Conservation (phyloP, 1,140 invertebrate species). For the Drosophila neocordata region DNA sequence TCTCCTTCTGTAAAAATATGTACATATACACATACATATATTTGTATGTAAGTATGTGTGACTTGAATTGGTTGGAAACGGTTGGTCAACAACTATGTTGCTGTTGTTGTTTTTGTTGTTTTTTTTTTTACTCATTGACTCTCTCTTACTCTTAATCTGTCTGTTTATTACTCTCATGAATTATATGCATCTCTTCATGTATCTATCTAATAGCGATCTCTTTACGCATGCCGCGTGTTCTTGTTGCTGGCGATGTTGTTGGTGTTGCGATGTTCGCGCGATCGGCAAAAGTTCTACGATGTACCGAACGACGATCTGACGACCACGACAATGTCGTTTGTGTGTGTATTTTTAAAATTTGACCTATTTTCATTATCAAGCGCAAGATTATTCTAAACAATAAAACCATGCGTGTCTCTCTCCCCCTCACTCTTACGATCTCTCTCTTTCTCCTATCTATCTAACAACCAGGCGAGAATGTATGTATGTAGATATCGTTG, state of each 20-base stretch:
- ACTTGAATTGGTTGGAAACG: constrained; percentile 8
- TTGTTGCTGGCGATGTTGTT: background rate
- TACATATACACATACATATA: too few species aligned
- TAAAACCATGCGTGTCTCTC: constrained; percentile 62
- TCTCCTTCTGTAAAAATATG: too few species aligned
- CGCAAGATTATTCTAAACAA: constrained; percentile 82
- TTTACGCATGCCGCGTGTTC: constrained; percentile 24
- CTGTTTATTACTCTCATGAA: background rate
- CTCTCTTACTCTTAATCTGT: constrained; percentile 12
- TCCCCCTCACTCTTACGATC: background rate
- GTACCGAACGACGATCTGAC: background rate
- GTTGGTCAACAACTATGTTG: constrained; percentile 32
- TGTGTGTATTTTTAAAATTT: constrained; percentile 82
- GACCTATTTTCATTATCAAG: constrained; percentile 82
- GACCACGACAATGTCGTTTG: constrained; percentile 71
- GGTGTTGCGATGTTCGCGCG: background rate
- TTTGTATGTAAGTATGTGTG: too few species aligned
- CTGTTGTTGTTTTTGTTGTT: too few species aligned
- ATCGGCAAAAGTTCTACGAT: constrained; percentile 27
- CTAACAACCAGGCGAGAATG: background rate
- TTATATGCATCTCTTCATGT: constrained; percentile 18
- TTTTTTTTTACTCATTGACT: too few species aligned
- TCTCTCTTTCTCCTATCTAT: background rate
- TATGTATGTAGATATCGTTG: constrained; percentile 32
- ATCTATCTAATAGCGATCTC: constrained; percentile 37